phyloP scores from a whole-genome alignment of 2,888 invertebrate genomes.

The Latrodectus elegans region DNA sequence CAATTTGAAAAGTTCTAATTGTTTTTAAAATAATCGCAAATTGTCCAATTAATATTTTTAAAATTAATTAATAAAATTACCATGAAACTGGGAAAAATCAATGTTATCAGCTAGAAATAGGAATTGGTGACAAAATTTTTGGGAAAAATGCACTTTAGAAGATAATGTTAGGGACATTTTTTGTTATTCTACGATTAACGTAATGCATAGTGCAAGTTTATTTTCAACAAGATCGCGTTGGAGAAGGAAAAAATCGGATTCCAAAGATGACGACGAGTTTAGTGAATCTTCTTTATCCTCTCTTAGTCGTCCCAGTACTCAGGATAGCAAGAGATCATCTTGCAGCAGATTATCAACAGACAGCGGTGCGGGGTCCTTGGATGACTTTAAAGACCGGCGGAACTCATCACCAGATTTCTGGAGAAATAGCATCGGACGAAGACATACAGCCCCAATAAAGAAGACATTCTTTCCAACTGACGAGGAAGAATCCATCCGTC shows the following conservation, averaged over 20 bases:
- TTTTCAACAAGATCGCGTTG: constrained; percentile 9
- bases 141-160: no score
- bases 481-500: constrained; percentile 26
- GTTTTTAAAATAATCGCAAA: no score
- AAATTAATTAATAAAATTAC: no score
- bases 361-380: constrained; percentile 57
- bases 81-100: no score
- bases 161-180: no score
- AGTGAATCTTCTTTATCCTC: constrained; percentile 32
- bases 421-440: constrained; percentile 24
- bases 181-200: no score
- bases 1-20: no score
- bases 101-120: no score
- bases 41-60: no score
- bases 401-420: constrained; percentile 54
- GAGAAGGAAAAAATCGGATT: background rate
- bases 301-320: constrained; percentile 42
- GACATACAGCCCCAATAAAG: constrained; percentile 57
- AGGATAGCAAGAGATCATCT: constrained; percentile 49
- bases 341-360: constrained; percentile 56
- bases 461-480: constrained; percentile 18
- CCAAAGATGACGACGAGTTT: constrained; percentile 22
- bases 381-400: constrained; percentile 48
- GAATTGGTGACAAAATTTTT: no score
- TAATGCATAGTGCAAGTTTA: constrained; percentile 38